Conservation (phyloP, 2,113 vertebrate species). For the Glareola pratincola region DNA sequence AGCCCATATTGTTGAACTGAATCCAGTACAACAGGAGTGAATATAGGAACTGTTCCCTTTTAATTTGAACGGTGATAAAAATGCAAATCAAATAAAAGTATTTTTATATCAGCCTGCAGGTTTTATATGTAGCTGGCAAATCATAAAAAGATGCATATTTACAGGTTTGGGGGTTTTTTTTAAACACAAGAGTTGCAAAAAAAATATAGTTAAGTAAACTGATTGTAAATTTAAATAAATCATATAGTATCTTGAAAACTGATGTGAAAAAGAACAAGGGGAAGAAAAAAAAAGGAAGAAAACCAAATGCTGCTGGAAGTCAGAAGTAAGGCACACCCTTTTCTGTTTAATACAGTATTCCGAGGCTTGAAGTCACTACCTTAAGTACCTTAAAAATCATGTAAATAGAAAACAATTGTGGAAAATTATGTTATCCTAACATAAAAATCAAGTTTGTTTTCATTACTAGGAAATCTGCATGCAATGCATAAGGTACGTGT, state of each 20-base stretch:
- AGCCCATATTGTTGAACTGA: slow-evolving; percentile 18
- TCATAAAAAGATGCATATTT: not conserved
- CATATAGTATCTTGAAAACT: not conserved
- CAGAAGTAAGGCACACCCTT: not conserved
- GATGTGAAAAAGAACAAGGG: not conserved
- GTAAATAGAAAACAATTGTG: not conserved
- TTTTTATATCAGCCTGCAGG: not conserved
- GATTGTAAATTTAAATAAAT: not conserved
- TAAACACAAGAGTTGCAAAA: not conserved
- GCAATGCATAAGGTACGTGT: not conserved
- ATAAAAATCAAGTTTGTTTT: not conserved
- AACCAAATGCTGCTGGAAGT: not conserved
- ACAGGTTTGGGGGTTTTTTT: not conserved
- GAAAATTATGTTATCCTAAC: not conserved
- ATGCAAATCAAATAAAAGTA: not conserved
- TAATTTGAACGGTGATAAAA: not conserved
- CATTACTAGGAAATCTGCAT: not conserved
- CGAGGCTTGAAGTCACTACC: not conserved
- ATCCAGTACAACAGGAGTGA: not conserved
- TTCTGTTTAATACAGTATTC: not conserved
- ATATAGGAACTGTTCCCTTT: not conserved
- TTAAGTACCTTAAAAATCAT: not conserved
- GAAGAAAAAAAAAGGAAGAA: not conserved
- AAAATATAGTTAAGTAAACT: not conserved
- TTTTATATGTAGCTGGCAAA: not conserved